Percentiles rank a stretch among this genome's conserved stretches.
Evolutionary conservation across 2,888 invertebrate genomes (phyloP).

Genomic region (Siphonodentalium dalli): DNA sequence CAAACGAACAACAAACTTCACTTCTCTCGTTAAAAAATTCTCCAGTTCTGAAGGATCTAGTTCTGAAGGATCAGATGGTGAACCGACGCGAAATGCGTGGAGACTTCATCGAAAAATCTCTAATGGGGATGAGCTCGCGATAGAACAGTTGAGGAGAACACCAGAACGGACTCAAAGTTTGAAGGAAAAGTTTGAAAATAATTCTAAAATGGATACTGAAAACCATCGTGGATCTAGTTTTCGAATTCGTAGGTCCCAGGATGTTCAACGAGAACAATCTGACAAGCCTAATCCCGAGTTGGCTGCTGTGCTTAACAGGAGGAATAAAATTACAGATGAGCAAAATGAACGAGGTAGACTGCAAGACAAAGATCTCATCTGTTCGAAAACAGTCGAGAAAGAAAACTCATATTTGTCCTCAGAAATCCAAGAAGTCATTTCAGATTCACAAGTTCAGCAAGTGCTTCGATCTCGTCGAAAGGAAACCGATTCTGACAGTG

Average conservation of each 20-base stretch:
- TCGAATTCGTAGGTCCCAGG: background rate
- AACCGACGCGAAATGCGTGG: slow-evolving; percentile 25
- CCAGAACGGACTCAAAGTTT: slow-evolving; percentile 62
- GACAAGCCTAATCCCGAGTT: slow-evolving; percentile 73
- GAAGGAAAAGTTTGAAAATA: slow-evolving; percentile 46
- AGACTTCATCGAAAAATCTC: too few relatives aligned
- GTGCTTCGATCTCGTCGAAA: slow-evolving; percentile 38
- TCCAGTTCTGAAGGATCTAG: slow-evolving; percentile 46
- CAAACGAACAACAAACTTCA: slow-evolving; percentile 42
- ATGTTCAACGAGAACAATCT: too few relatives aligned
- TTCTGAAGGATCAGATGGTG: slow-evolving; percentile 41
- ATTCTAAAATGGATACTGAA: slow-evolving; percentile 1
- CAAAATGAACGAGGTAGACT: slow-evolving; percentile 32
- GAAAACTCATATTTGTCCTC: slow-evolving; percentile 16
- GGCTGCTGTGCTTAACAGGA: slow-evolving; percentile 70
- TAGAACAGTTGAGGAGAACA: too few relatives aligned
- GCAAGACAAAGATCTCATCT: slow-evolving; percentile 25
- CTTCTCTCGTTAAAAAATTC: slow-evolving; percentile 47
- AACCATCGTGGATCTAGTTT: too few relatives aligned
- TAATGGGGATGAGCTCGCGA: too few relatives aligned
- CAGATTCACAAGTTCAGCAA: slow-evolving; percentile 38
- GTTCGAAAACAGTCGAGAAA: slow-evolving; percentile 20
- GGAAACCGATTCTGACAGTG: slow-evolving; percentile 36
- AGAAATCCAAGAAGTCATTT: slow-evolving; percentile 36
- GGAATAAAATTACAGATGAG: slow-evolving; percentile 60